A percentile compares a stretch with the other conserved stretches of the same genome.
Conservation (phyloP, 2,797 vertebrate species). For the Zalophus californianus region DNA sequence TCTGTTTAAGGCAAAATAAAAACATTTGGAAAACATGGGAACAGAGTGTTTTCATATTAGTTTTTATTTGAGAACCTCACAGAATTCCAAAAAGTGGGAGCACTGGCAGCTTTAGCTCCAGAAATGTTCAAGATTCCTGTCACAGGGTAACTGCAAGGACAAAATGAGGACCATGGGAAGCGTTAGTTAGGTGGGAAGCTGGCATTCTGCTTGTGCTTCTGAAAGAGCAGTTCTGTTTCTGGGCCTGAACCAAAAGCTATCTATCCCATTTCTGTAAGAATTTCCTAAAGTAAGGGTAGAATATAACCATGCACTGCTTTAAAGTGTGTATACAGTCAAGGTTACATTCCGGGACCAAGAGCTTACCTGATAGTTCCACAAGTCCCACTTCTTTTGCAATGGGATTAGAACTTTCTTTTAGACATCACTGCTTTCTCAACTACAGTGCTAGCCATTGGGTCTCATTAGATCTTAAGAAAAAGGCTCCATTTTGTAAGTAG, state of each 20-base stretch:
- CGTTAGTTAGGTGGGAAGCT: background rate
- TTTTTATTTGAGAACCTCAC: slow-evolving; percentile 6
- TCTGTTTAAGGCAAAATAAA: slow-evolving; percentile 4
- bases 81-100: slow-evolving; percentile 18
- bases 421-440: background rate
- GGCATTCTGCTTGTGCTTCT: too few species aligned
- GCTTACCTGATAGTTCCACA: background rate
- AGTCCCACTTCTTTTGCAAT: background rate
- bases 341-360: background rate
- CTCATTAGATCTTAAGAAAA: slow-evolving; percentile 17
- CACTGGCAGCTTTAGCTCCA: background rate
- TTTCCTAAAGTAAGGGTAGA: slow-evolving; percentile 6
- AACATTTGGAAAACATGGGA: slow-evolving; percentile 22
- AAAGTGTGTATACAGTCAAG: background rate
- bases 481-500: background rate
- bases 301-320: background rate
- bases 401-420: slow-evolving; percentile 30
- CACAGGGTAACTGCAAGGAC: background rate
- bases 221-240: background rate
- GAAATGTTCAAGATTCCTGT: background rate
- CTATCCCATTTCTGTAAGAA: background rate
- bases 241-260: background rate
- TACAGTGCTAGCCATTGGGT: background rate
- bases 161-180: background rate
- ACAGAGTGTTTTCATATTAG: background rate